These are phyloP conservation scores for Antechinus flavipes DNA, from an alignment of 2,113 vertebrate species.

Conservation along the genomic window DNA sequence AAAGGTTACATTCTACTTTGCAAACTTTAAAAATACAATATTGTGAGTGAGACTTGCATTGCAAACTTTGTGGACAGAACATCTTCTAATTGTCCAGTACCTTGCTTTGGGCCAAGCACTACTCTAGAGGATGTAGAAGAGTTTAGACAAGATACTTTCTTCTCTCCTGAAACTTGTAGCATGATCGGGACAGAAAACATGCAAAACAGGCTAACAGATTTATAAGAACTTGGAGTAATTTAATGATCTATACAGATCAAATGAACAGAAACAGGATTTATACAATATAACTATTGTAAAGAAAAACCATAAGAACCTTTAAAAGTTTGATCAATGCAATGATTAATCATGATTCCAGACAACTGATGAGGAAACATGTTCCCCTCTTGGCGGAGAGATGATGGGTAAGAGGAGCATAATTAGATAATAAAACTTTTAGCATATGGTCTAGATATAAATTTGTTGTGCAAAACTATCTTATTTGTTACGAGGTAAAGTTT, in stretches of 20 bases:
- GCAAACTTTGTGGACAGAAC: not conserved
- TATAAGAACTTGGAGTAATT: not conserved
- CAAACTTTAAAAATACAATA: not conserved
- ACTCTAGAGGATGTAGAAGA: not conserved
- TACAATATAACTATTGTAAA: not conserved
- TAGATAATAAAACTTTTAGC: not conserved
- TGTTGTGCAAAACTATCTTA: not conserved
- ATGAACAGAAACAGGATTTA: not conserved
- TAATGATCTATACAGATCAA: not conserved
- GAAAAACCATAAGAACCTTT: not conserved
- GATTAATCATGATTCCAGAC: too few relatives aligned
- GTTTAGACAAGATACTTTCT: not conserved
- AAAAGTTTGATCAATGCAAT: not conserved
- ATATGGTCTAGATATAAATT: not conserved
- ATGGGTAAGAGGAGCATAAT: too few relatives aligned
- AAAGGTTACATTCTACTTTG: conserved; percentile 14
- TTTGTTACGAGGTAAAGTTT: not conserved
- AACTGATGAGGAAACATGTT: too few relatives aligned
- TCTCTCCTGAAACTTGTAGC: not conserved
- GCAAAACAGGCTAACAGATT: not conserved
- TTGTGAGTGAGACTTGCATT: not conserved
- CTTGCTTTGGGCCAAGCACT: not conserved
- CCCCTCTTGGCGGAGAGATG: too few relatives aligned
- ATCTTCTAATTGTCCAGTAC: not conserved
- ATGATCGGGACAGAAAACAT: not conserved